Percentiles rank a stretch among this genome's conserved stretches.
These are phyloP conservation scores for Hypselothyrea guttata DNA, from an alignment of 2,888 invertebrate genomes.

Conservation along the genomic window DNA sequence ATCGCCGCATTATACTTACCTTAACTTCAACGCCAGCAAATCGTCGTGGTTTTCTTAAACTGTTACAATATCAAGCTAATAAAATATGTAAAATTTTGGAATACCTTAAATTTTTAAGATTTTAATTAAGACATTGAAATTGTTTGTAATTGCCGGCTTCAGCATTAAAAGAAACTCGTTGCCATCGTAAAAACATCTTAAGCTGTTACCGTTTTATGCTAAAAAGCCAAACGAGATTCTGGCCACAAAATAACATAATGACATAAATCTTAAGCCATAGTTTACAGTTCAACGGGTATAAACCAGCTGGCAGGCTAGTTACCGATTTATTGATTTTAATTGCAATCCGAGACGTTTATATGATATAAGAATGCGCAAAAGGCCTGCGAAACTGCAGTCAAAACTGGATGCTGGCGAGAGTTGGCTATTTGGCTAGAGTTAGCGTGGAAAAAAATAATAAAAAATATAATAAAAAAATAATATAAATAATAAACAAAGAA, in stretches of 20 bases:
- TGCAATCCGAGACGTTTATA: conserved; percentile 80
- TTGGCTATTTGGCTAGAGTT: not conserved
- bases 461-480: not conserved
- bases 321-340: conserved; percentile 80
- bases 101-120: too few species aligned
- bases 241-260: too few species aligned
- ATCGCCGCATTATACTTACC: too few species aligned
- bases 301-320: conserved; percentile 76
- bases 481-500: not conserved
- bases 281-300: conserved; percentile 59
- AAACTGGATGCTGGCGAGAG: conserved; percentile 15
- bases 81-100: too few species aligned
- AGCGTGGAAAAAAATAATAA: not conserved
- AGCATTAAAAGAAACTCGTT: conserved; percentile 26
- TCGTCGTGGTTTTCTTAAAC: too few species aligned
- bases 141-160: not conserved
- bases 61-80: too few species aligned
- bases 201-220: conserved; percentile 58
- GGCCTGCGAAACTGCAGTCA: conserved; percentile 45
- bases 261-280: conserved; percentile 46
- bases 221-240: conserved; percentile 16
- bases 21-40: too few species aligned
- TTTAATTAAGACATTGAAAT: conserved; percentile 9
- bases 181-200: conserved; percentile 56
- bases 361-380: conserved; percentile 71